Conservation (phyloP, 2,113 vertebrate genomes). For the Amazona guildingii region DNA sequence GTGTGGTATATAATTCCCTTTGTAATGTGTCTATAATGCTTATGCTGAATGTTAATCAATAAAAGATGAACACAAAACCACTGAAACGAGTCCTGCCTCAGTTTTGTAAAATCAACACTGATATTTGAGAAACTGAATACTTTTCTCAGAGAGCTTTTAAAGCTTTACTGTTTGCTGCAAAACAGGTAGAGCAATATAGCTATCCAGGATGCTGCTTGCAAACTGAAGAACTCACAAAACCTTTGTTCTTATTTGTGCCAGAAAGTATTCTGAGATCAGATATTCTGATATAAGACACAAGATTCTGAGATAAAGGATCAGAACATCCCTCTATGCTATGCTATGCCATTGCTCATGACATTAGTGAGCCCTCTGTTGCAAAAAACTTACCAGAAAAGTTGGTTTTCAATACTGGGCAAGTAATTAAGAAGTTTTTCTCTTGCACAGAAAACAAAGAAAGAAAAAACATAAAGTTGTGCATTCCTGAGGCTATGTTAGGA, state of each 20-base stretch:
- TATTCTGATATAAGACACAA: too few relatives aligned
- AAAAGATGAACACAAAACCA: background rate
- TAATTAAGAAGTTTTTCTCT: background rate
- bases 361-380: background rate
- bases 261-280: background rate
- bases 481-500: background rate
- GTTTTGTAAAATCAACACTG: background rate
- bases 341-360: background rate
- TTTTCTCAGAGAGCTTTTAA: background rate
- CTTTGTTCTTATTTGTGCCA: background rate
- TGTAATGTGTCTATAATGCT: background rate
- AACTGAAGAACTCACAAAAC: slow-evolving; percentile 1
- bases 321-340: background rate
- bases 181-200: background rate
- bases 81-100: background rate
- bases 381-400: background rate
- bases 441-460: background rate
- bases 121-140: background rate
- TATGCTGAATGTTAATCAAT: background rate
- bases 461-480: background rate
- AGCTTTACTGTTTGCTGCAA: background rate
- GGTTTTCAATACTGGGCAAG: background rate
- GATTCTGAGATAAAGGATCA: background rate
- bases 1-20: background rate
- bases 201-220: background rate